Base-by-base conservation (phyloP, 2,888 invertebrate species). In the Drosophila pseudotakahashii region DNA sequence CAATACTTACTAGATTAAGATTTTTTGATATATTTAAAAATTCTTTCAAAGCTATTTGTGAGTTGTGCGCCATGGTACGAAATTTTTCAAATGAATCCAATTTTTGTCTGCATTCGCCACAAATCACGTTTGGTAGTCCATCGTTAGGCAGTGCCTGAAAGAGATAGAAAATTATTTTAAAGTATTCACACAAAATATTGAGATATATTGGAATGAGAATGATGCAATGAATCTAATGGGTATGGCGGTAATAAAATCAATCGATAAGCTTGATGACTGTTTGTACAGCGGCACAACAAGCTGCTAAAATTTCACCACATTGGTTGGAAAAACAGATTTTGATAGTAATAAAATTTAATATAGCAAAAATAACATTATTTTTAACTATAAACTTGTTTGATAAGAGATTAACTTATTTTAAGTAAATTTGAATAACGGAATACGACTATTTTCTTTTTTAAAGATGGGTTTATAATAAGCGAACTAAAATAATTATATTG, bases 21-120 rank as follows among this genome's bases (percentile, higher is more conserved):
- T 95, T 94, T 92, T 95, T 94, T 70, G 96, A 94, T 93, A 95
- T 95, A 84, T 94, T 94, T 88, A 96, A 92, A 93, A 95, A 96
- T 92, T 95, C 94, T 92, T 95, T 94, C 90, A 97, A 93, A 81
- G 96, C 94, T 88, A 94, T 93, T 92, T 96, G 95, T 50, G 96
- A 95, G 92, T 95, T 96, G 85, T 94, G 94, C 89, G 96, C 95
- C 79, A 94, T 93, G 90, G 95, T 95, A 91, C 95, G 95, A 93
- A 97, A 96, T 88, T 95, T 95, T 92, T 95, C 94, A 85, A 96
- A 94, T 73, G 95, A 94, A 91, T 96, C 95, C 87, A 97, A 93
- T 91, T 96, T 96, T 89, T 94, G 94, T 81, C 94, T 94, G 93
- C 97, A 97, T 81, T 94, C 94, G 73, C 94, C 94, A 93, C 97